Conservation (phyloP, 2,113 vertebrate species). For the Oreocharis arfaki region DNA sequence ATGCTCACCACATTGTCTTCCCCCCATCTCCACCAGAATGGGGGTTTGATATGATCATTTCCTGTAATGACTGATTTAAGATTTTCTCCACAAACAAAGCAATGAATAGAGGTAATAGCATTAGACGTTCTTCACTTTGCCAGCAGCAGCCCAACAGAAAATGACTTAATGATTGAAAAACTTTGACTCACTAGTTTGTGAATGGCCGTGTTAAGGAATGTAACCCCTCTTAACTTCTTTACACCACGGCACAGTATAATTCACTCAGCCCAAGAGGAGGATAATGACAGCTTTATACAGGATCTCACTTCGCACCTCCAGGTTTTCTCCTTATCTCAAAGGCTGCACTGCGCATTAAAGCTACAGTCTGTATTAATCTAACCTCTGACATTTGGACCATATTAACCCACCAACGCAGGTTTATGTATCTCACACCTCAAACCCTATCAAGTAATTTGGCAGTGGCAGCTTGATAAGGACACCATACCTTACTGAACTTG, state of each 20-base stretch:
- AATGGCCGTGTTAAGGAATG: conserved; percentile 60
- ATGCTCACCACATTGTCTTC: not conserved
- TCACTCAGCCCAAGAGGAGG: conserved; percentile 58
- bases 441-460: conserved; percentile 68
- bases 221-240: conserved; percentile 70
- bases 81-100: not conserved
- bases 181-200: not conserved
- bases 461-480: conserved; percentile 67
- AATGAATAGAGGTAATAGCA: not conserved
- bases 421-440: conserved; percentile 79
- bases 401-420: conserved; percentile 61
- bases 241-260: conserved; percentile 52
- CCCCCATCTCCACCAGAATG: not conserved
- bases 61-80: not conserved
- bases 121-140: not conserved
- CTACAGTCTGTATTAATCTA: conserved; percentile 67
- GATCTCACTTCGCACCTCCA: conserved; percentile 73
- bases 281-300: conserved; percentile 65
- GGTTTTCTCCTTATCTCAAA: conserved; percentile 68
- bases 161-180: not conserved
- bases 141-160: not conserved
- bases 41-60: not conserved
- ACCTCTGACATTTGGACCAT: conserved; percentile 58
- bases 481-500: conserved; percentile 51
- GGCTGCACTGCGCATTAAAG: conserved; percentile 65